Evolutionary conservation across 2,888 invertebrate genomes (phyloP).

Genomic region (Carterocephalus palaemon): DNA sequence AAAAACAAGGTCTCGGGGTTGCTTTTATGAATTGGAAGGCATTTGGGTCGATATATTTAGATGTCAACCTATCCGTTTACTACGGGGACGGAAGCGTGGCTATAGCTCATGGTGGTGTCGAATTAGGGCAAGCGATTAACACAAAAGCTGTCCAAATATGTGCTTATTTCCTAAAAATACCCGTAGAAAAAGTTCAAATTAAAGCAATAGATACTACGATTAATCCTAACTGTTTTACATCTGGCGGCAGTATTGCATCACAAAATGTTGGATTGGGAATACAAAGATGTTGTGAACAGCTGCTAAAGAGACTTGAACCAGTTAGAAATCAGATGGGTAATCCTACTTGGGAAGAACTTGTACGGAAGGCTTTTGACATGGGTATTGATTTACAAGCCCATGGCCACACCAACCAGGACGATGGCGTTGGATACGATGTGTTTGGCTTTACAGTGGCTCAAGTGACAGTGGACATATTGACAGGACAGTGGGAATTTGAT

Average conservation of each 20-base stretch:
- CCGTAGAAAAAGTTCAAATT: slow-evolving; percentile 81
- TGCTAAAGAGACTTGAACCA: slow-evolving; percentile 47
- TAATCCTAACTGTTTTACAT: slow-evolving; percentile 80
- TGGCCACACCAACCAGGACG: slow-evolving; percentile 62
- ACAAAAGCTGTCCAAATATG: slow-evolving; percentile 90
- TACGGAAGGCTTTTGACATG: slow-evolving; percentile 65
- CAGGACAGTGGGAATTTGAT: slow-evolving; percentile 81
- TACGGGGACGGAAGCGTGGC: slow-evolving; percentile 83
- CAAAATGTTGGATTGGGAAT: slow-evolving; percentile 46
- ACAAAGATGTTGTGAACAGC: slow-evolving; percentile 36
- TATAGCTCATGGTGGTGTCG: slow-evolving; percentile 83
- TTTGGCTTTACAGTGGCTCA: slow-evolving; percentile 80
- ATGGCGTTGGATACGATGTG: slow-evolving; percentile 73
- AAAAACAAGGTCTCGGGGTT: slow-evolving; percentile 81
- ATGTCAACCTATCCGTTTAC: slow-evolving; percentile 80
- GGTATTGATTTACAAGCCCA: slow-evolving; percentile 74
- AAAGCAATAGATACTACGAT: slow-evolving; percentile 80
- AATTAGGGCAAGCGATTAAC: slow-evolving; percentile 89
- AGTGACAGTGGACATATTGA: slow-evolving; percentile 85
- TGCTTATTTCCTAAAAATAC: slow-evolving; percentile 83
- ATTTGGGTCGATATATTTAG: slow-evolving; percentile 39
- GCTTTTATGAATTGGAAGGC: slow-evolving; percentile 81
- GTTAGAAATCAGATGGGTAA: slow-evolving; percentile 65
- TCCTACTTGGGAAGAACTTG: slow-evolving; percentile 76
- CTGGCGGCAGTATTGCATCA: slow-evolving; percentile 81